Conservation (phyloP, 2,797 vertebrate species). For the Emys orbicularis region DNA sequence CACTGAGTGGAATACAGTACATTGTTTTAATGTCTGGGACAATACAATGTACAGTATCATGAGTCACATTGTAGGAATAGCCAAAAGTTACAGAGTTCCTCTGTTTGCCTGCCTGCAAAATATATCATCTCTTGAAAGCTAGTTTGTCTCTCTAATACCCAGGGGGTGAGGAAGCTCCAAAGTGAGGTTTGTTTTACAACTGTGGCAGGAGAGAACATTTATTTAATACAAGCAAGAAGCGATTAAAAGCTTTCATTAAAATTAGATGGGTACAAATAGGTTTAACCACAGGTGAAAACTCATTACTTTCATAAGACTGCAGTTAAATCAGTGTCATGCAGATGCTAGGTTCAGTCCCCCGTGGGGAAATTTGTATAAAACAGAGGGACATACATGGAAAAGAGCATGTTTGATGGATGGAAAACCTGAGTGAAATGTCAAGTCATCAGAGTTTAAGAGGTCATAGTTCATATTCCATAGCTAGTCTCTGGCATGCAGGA, state of each 20-base stretch:
- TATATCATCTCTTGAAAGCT: conserved; percentile 8
- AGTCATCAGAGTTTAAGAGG: conserved; percentile 42
- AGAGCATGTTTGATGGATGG: conserved; percentile 15
- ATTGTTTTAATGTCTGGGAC: conserved; percentile 1
- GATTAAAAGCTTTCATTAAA: conserved; percentile 25
- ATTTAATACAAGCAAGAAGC: conserved; percentile 20
- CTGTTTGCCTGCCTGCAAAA: neutral
- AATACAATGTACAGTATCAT: neutral
- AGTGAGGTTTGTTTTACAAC: conserved; percentile 7
- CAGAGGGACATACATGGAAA: conserved; percentile 17
- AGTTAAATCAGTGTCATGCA: conserved; percentile 53
- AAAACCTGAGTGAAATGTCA: conserved; percentile 37
- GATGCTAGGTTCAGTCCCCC: conserved; percentile 46
- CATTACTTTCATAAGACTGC: conserved; percentile 50
- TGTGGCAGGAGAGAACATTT: neutral
- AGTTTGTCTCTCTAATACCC: neutral
- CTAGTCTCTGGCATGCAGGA: conserved; percentile 50
- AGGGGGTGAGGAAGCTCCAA: neutral
- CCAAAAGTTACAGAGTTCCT: neutral
- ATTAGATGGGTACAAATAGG: conserved; percentile 44
- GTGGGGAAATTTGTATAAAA: conserved; percentile 11
- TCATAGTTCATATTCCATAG: conserved; percentile 54
- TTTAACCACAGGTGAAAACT: conserved; percentile 40
- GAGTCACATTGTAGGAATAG: neutral
- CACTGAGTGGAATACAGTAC: neutral